Evolutionary conservation across 1,140 invertebrate species (phyloP).

Genomic region (Bradynema listronoti): DNA sequence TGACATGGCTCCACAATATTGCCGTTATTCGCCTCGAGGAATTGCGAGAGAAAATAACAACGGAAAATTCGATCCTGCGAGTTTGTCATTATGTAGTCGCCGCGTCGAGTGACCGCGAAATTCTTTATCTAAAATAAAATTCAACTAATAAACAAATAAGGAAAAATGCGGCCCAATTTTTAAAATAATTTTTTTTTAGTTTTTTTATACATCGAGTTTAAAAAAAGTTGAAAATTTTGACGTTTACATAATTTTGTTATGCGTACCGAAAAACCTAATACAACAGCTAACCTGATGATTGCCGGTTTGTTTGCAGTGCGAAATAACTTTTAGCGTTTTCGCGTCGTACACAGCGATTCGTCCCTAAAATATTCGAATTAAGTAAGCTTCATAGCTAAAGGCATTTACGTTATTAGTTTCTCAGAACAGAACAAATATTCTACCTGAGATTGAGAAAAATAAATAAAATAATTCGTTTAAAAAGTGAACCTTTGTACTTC

Average conservation of each 20-base stretch:
- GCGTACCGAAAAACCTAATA: too few species aligned
- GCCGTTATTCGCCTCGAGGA: slow-evolving; percentile 18
- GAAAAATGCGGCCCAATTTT: too few species aligned
- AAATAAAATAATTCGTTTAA: too few species aligned
- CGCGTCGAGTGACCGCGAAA: slow-evolving; percentile 32
- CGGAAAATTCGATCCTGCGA: slow-evolving; percentile 36
- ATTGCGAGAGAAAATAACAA: slow-evolving; percentile 33
- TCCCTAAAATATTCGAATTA: slow-evolving; percentile 26
- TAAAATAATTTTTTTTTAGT: too few species aligned
- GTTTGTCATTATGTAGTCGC: slow-evolving; percentile 35
- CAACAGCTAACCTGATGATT: slow-evolving; percentile 23
- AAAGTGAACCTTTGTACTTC: slow-evolving; percentile 28
- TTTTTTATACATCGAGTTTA: too few species aligned
- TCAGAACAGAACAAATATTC: too few species aligned
- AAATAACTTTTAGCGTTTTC: slow-evolving; percentile 30
- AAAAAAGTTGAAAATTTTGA: too few species aligned
- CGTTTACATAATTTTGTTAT: too few species aligned
- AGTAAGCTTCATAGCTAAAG: too few species aligned
- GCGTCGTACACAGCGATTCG: slow-evolving; percentile 33
- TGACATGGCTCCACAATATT: slow-evolving; percentile 27
- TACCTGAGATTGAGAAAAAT: too few species aligned
- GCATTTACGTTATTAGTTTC: too few species aligned
- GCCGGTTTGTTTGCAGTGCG: slow-evolving; percentile 18
- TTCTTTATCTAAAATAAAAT: slow-evolving; percentile 31
- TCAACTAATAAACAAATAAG: too few species aligned